Percentiles rank a stretch among this genome's conserved stretches.
Evolutionary conservation across 1,140 invertebrate species (phyloP).

Genomic region (Glossosoma conforme): DNA sequence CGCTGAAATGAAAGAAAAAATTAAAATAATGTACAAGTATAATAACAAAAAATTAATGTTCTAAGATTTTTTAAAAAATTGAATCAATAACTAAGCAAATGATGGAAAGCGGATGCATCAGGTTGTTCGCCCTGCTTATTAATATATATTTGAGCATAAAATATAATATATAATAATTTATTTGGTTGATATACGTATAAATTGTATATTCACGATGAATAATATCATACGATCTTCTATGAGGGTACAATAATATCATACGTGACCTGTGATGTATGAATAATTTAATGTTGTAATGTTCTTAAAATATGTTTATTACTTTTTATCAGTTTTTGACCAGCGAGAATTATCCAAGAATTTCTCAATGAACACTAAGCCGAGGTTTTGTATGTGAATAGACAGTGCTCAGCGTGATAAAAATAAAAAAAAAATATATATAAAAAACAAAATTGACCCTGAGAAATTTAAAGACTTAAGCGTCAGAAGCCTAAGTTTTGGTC

Average conservation of each 20-base stretch:
- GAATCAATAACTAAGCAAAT: background rate
- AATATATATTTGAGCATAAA: background rate
- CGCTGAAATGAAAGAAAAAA: slow-evolving; percentile 20
- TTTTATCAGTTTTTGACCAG: too few relatives aligned
- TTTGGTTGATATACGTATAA: background rate
- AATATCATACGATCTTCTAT: background rate
- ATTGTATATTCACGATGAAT: background rate
- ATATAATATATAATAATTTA: background rate
- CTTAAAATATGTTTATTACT: background rate
- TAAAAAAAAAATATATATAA: too few relatives aligned
- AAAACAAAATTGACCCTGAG: too few relatives aligned
- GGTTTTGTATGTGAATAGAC: too few relatives aligned
- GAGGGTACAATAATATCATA: background rate
- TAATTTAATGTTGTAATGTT: background rate
- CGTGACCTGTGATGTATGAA: background rate
- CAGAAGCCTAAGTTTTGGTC: too few relatives aligned
- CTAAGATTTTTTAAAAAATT: background rate
- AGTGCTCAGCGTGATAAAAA: too few relatives aligned
- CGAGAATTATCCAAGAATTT: too few relatives aligned
- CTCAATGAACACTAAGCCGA: too few relatives aligned
- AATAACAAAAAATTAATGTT: slow-evolving; percentile 1
- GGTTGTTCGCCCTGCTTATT: too few relatives aligned
- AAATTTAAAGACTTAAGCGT: too few relatives aligned
- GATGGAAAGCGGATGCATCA: too few relatives aligned
- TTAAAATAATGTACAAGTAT: background rate